phyloP scores from a whole-genome alignment of 2,113 vertebrate genomes.

The Cochlearius cochlearius region DNA sequence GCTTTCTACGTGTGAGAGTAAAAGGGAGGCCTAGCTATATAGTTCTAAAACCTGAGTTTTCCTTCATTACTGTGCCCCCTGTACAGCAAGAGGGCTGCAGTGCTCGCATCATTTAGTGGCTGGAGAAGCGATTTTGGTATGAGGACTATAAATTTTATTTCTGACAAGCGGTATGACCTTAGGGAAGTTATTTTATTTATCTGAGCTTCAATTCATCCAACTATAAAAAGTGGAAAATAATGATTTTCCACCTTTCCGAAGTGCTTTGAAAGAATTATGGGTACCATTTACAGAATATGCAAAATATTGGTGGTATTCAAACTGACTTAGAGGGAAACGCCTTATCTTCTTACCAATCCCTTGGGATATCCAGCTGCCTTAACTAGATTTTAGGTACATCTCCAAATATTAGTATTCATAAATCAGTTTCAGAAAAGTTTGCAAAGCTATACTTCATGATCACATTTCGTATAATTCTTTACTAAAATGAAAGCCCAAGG shows the following conservation, averaged over 20 bases:
- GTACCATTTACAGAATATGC: neutral
- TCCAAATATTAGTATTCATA: neutral
- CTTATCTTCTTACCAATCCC: neutral
- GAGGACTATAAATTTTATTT: neutral
- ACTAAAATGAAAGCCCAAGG: neutral
- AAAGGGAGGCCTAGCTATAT: neutral
- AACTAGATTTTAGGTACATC: neutral
- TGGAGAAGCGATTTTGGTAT: neutral
- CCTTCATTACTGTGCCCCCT: neutral
- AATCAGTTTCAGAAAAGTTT: neutral
- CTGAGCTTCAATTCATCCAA: neutral
- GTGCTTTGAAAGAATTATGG: neutral
- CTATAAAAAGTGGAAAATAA: neutral
- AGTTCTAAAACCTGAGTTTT: neutral
- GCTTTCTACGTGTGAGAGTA: neutral
- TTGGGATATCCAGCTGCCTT: neutral
- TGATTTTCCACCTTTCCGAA: neutral
- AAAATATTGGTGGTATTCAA: neutral
- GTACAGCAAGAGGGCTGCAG: neutral
- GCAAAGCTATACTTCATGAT: neutral
- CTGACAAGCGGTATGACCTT: neutral
- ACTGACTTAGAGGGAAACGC: neutral
- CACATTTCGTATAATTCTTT: neutral
- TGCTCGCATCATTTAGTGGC: neutral
- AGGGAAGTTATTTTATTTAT: conserved; percentile 22